Conservation (phyloP, 1,140 invertebrate genomes). For the Solenopsis invicta region DNA sequence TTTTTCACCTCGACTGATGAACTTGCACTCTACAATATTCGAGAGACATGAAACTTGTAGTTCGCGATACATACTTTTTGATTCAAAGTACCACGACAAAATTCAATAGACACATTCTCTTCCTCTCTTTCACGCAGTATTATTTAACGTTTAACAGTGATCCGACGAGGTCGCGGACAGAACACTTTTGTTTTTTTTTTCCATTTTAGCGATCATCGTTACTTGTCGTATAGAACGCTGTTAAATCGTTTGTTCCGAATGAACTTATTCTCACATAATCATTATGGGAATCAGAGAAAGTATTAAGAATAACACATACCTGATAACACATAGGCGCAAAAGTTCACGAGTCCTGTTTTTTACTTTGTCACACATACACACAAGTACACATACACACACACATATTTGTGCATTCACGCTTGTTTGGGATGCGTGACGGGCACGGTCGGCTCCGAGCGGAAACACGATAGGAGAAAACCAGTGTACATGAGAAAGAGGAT, state of each 20-base stretch:
- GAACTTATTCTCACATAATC: constrained; percentile 56
- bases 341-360: constrained; percentile 63
- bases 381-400: no score
- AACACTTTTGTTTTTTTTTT: constrained; percentile 14
- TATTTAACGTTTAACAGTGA: constrained; percentile 59
- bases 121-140: constrained; percentile 12
- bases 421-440: constrained; percentile 89
- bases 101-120: constrained; percentile 29
- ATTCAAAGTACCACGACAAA: neutral
- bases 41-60: neutral
- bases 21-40: neutral
- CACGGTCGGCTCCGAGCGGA: constrained; percentile 89
- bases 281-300: constrained; percentile 52
- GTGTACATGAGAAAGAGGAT: constrained; percentile 96
- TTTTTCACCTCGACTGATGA: constrained; percentile 1
- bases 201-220: constrained; percentile 1
- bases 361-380: constrained; percentile 27
- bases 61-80: neutral
- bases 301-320: constrained; percentile 44
- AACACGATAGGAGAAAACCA: constrained; percentile 95
- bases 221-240: constrained; percentile 26
- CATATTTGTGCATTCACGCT: constrained; percentile 85
- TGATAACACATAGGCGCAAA: constrained; percentile 43
- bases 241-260: constrained; percentile 69
- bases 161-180: neutral